phyloP scores from a whole-genome alignment of 2,797 vertebrate species.

The Mormyrops boulengeri region DNA sequence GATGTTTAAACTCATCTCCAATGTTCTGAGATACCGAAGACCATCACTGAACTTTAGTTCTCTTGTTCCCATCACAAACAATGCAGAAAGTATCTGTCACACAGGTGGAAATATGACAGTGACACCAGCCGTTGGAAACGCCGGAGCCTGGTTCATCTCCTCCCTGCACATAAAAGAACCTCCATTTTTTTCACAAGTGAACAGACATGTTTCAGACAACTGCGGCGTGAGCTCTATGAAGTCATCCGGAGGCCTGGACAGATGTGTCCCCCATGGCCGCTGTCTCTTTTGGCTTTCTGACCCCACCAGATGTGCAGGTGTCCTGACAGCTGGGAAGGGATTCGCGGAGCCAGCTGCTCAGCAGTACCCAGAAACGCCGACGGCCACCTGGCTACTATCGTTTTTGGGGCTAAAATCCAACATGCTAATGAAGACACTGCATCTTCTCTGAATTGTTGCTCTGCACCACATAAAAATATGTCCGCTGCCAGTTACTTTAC shows the following conservation, averaged over 20 bases:
- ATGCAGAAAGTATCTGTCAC: neutral
- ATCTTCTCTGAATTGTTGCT: neutral
- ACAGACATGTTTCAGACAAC: neutral
- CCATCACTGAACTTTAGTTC: neutral
- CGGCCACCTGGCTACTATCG: neutral
- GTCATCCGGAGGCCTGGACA: neutral
- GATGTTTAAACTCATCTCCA: neutral
- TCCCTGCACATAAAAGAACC: neutral
- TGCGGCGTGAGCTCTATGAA: neutral
- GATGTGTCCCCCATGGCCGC: neutral
- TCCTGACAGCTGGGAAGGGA: neutral
- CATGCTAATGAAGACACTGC: neutral
- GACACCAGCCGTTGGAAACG: neutral
- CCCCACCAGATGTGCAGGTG: neutral
- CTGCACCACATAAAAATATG: neutral
- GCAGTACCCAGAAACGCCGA: neutral
- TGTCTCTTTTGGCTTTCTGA: neutral
- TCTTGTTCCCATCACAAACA: neutral
- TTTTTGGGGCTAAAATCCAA: neutral
- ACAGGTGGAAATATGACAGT: neutral
- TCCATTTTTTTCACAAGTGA: neutral
- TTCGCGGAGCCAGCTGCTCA: neutral
- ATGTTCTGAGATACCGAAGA: neutral
- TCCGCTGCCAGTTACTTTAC: neutral
- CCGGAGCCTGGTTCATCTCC: neutral